Percentiles rank a stretch among this genome's conserved stretches.
phyloP scores from a whole-genome alignment of 2,888 invertebrate genomes.

The Prosapia bicincta region DNA sequence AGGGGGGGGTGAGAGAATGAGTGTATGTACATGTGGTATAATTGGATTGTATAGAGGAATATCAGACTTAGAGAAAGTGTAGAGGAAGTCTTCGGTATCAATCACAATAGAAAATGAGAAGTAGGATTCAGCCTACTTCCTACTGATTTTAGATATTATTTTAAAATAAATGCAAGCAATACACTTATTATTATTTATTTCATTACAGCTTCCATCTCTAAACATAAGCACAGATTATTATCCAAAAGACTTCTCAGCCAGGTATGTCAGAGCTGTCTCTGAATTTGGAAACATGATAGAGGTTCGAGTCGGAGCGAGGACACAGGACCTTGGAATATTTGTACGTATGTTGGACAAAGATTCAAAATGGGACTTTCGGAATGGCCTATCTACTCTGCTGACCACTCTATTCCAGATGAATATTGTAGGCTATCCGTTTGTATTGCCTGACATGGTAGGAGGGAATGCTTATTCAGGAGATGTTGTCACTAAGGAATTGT shows the following conservation, averaged over 20 bases:
- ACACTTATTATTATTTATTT: too few relatives aligned
- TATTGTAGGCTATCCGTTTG: constrained; percentile 64
- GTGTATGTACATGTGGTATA: too few relatives aligned
- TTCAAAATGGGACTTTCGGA: constrained; percentile 63
- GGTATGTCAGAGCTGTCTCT: constrained; percentile 55
- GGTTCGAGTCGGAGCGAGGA: constrained; percentile 66
- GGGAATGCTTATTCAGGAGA: constrained; percentile 61
- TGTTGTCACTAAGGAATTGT: constrained; percentile 59
- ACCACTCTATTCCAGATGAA: constrained; percentile 65
- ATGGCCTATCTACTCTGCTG: constrained; percentile 68
- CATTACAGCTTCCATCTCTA: constrained; percentile 45
- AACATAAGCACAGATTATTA: constrained; percentile 4
- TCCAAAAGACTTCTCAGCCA: constrained; percentile 55
- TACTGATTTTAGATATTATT: too few relatives aligned
- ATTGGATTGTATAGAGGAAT: too few relatives aligned
- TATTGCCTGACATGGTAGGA: constrained; percentile 78
- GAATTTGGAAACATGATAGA: constrained; percentile 60
- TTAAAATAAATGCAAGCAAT: too few relatives aligned
- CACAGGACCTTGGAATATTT: constrained; percentile 67
- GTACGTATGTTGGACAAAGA: constrained; percentile 77
- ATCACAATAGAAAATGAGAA: too few relatives aligned
- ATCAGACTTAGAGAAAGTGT: too few relatives aligned
- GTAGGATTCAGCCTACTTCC: too few relatives aligned
- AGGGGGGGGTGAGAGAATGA: too few relatives aligned
- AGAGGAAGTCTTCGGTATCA: too few relatives aligned